These are phyloP conservation scores for Crotalus viridis DNA, from an alignment of 2,113 vertebrate species.

Conservation along the genomic window DNA sequence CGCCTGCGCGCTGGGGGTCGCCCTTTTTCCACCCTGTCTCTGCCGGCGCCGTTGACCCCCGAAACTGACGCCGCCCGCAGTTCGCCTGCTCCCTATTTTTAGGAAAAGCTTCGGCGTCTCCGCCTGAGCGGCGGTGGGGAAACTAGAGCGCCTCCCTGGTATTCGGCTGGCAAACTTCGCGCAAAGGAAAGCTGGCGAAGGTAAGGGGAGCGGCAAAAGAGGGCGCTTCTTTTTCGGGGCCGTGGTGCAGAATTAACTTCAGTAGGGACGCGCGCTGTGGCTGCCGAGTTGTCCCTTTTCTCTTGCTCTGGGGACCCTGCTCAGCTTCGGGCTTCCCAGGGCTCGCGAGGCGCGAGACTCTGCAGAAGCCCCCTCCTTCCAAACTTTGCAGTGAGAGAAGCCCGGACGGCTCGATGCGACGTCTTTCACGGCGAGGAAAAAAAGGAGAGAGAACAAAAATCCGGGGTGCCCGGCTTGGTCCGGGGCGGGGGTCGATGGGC, in stretches of 20 bases:
- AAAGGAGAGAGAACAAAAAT: not conserved
- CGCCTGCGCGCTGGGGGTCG: constrained; percentile 9
- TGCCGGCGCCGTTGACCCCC: not conserved
- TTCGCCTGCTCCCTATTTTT: not conserved
- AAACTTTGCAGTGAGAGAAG: not conserved
- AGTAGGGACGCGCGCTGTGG: not conserved
- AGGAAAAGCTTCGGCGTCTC: constrained; percentile 23
- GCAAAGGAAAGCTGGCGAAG: not conserved
- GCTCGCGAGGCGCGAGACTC: not conserved
- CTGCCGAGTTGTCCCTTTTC: not conserved
- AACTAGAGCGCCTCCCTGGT: not conserved
- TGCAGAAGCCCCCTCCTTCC: not conserved
- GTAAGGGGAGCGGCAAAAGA: not conserved
- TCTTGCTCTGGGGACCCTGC: not conserved
- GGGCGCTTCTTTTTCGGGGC: not conserved
- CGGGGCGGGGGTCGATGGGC: not conserved
- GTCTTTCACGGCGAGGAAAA: not conserved
- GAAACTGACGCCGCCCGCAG: constrained; percentile 3
- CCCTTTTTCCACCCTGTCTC: not conserved
- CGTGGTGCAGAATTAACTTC: not conserved
- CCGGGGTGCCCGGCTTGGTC: not conserved
- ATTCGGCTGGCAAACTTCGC: not conserved
- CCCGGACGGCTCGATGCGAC: not conserved
- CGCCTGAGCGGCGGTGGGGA: not conserved
- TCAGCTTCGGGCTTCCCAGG: not conserved